Conservation (phyloP, 2,113 vertebrate genomes). For the Apus apus region DNA sequence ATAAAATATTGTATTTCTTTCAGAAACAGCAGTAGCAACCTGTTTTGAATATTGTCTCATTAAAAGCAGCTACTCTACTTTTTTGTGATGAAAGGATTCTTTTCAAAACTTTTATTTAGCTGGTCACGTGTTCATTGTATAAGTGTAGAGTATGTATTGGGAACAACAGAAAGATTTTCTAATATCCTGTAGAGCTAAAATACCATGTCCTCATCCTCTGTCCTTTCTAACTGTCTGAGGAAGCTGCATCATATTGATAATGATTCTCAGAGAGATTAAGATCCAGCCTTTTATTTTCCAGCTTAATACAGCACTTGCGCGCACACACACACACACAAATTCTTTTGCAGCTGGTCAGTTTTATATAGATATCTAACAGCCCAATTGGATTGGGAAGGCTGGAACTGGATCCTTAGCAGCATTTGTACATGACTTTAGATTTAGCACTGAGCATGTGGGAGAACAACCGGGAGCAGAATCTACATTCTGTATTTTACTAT, state of each 20-base stretch:
- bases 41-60: not conserved
- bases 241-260: not conserved
- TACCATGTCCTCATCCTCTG: not conserved
- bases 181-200: not conserved
- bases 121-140: not conserved
- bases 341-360: not conserved
- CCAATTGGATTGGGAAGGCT: not conserved
- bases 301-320: not conserved
- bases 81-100: not conserved
- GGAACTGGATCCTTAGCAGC: not conserved
- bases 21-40: not conserved
- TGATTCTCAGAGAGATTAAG: not conserved
- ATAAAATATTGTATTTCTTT: not conserved
- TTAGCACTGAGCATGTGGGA: not conserved
- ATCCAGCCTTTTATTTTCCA: not conserved
- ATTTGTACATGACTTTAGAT: not conserved
- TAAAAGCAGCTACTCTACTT: not conserved
- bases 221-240: not conserved
- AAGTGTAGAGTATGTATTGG: not conserved
- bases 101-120: not conserved
- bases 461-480: not conserved
- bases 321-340: not conserved
- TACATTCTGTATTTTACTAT: not conserved
- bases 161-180: not conserved
- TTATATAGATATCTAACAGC: not conserved